Evolutionary conservation across 2,797 vertebrate species (phyloP).

Genomic region (Mormyrops attenuatus): DNA sequence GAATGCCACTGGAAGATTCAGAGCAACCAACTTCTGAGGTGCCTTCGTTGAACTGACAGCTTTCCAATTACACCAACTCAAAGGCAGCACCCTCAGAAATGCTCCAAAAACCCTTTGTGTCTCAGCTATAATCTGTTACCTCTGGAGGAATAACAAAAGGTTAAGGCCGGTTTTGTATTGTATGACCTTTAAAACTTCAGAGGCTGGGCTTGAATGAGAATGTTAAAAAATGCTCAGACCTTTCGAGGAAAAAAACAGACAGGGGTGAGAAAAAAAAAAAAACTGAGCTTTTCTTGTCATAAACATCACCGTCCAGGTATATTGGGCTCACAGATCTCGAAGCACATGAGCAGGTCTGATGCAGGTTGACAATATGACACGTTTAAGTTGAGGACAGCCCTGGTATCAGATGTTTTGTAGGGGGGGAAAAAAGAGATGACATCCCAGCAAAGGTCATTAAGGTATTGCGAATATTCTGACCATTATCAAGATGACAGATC

Average conservation of each 20-base stretch:
- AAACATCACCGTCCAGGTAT: background rate
- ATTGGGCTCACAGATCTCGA: background rate
- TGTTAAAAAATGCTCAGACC: background rate
- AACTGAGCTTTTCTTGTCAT: background rate
- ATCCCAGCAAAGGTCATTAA: constrained; percentile 7
- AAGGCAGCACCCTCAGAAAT: background rate
- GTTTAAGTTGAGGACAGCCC: background rate
- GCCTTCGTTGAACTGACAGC: background rate
- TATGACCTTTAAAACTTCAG: constrained; percentile 19
- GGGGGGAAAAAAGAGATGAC: background rate
- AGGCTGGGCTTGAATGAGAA: background rate
- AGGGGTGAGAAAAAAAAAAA: background rate
- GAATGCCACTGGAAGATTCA: background rate
- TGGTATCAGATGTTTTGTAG: background rate
- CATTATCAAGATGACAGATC: background rate
- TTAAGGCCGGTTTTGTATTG: constrained; percentile 10
- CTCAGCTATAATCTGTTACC: constrained; percentile 21
- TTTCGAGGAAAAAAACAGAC: background rate
- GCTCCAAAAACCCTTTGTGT: background rate
- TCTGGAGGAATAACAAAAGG: constrained; percentile 17
- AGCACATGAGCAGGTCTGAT: background rate
- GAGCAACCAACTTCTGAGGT: background rate
- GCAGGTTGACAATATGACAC: background rate
- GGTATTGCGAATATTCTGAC: background rate
- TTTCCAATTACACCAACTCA: constrained; percentile 11